Percentiles rank a stretch among this genome's conserved stretches.
phyloP scores from a whole-genome alignment of 2,888 invertebrate genomes.

The Scaptomyza flava region DNA sequence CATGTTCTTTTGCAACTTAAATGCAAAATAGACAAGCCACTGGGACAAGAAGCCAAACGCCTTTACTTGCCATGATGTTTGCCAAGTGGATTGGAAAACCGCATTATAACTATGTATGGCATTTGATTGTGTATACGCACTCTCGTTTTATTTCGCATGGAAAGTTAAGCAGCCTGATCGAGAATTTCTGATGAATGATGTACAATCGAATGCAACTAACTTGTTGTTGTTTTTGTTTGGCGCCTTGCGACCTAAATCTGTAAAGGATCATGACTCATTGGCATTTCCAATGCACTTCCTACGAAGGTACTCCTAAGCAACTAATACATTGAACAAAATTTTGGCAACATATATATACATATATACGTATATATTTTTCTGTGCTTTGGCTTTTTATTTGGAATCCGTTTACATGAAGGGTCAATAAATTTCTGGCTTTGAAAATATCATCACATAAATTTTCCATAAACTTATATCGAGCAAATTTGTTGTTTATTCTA shows the following conservation, averaged over 20 bases:
- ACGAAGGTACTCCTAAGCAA: not conserved
- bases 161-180: constrained; percentile 53
- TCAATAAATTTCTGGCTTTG: too few relatives aligned
- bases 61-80: constrained; percentile 27
- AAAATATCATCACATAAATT: not conserved
- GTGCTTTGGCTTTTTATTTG: not conserved
- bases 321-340: not conserved
- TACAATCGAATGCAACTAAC: constrained; percentile 39
- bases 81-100: constrained; percentile 73
- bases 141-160: constrained; percentile 56
- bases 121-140: constrained; percentile 51
- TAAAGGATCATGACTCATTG: constrained; percentile 58
- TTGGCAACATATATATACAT: not conserved
- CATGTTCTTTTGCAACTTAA: constrained; percentile 24
- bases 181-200: constrained; percentile 18
- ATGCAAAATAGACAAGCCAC: constrained; percentile 29
- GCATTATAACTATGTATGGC: constrained; percentile 26
- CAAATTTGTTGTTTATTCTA: not conserved
- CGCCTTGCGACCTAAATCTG: constrained; percentile 51
- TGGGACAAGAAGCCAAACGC: constrained; percentile 35
- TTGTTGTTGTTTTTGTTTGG: constrained; percentile 19
- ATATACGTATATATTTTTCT: too few relatives aligned
- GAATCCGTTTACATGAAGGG: too few relatives aligned
- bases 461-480: not conserved
- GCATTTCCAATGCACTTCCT: constrained; percentile 24